A percentile compares a stretch with the other conserved stretches of the same genome.
Conservation (phyloP, 1,140 invertebrate genomes). For the Heliconius congener region DNA sequence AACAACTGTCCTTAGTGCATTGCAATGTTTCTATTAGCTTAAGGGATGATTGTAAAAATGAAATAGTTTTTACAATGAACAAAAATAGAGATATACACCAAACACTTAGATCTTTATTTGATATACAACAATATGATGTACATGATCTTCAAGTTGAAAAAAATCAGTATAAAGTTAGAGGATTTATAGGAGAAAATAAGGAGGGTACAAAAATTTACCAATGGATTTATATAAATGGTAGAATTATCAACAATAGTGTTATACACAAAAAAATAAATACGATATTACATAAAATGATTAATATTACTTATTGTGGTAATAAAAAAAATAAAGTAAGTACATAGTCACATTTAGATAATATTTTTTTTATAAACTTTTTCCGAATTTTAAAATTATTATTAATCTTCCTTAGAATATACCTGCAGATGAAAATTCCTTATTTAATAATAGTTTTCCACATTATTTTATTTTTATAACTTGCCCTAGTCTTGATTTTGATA, state of each 20-base stretch:
- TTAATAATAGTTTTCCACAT: constrained; percentile 72
- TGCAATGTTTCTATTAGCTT: constrained; percentile 83
- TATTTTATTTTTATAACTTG: constrained; percentile 85
- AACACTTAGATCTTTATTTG: constrained; percentile 80
- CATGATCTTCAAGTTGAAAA: constrained; percentile 78
- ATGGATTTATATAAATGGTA: constrained; percentile 85
- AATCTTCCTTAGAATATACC: constrained; percentile 1
- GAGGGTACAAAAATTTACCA: constrained; percentile 78
- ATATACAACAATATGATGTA: constrained; percentile 70
- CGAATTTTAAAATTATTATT: constrained; percentile 14
- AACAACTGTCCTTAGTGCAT: constrained; percentile 83
- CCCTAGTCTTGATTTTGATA: constrained; percentile 82
- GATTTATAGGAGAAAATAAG: constrained; percentile 80
- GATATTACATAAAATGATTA: constrained; percentile 54
- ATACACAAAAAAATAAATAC: constrained; percentile 81
- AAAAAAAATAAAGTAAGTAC: constrained; percentile 51
- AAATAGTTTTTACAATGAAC: constrained; percentile 81
- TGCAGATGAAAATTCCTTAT: constrained; percentile 47
- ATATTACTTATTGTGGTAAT: constrained; percentile 22
- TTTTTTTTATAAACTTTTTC: neutral
- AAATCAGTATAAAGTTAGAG: constrained; percentile 80
- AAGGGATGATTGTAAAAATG: constrained; percentile 82
- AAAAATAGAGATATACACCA: constrained; percentile 80
- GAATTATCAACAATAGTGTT: constrained; percentile 80
- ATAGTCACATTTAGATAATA: neutral